These are phyloP conservation scores for Adelphocoris suturalis DNA, from an alignment of 2,888 invertebrate genomes.

Conservation along the genomic window DNA sequence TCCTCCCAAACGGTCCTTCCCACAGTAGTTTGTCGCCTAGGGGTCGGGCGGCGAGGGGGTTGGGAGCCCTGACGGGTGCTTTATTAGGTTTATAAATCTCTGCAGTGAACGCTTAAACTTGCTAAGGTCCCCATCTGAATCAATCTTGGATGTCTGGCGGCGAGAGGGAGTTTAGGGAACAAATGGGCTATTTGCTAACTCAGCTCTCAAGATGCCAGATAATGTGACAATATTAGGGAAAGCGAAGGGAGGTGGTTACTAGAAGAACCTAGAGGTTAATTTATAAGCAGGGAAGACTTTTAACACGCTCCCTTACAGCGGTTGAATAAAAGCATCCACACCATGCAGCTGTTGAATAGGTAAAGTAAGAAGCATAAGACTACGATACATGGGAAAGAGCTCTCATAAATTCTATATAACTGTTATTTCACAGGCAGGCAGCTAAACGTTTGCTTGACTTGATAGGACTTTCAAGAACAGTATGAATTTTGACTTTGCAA, in stretches of 20 bases:
- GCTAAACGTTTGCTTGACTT: too few species aligned
- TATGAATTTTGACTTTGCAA: too few species aligned
- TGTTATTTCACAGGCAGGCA: too few species aligned
- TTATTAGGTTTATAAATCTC: constrained; percentile 65
- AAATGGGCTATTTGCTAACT: constrained; percentile 54
- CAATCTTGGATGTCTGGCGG: constrained; percentile 41
- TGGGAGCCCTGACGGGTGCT: constrained; percentile 41
- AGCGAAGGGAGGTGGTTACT: constrained; percentile 3
- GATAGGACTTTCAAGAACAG: too few species aligned
- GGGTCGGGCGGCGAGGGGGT: background rate
- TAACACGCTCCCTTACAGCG: background rate
- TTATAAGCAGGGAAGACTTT: background rate
- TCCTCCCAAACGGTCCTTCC: constrained; percentile 49
- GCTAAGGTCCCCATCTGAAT: constrained; percentile 55
- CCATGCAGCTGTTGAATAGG: too few species aligned
- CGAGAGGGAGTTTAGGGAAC: constrained; percentile 38
- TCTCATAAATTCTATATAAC: too few species aligned
- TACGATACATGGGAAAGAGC: too few species aligned
- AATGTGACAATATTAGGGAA: constrained; percentile 29
- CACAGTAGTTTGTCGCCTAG: constrained; percentile 49
- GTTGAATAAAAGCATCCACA: too few species aligned
- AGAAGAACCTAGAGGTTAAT: background rate
- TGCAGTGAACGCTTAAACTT: constrained; percentile 42
- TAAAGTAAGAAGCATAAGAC: too few species aligned
- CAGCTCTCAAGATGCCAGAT: constrained; percentile 34